phyloP scores from a whole-genome alignment of 2,113 vertebrate genomes.

The Syngnathus scovelli region DNA sequence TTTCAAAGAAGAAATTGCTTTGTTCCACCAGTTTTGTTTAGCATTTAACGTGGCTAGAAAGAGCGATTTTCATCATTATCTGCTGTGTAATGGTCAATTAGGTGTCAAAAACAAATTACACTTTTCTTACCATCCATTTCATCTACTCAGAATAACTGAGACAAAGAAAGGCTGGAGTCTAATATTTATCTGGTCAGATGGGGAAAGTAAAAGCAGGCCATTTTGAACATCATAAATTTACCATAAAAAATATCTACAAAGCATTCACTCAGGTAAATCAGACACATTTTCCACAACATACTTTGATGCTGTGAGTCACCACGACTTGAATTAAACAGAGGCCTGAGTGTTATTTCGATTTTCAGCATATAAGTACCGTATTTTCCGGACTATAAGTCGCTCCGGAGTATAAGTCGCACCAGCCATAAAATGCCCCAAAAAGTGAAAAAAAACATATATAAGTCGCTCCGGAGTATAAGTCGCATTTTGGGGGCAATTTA shows the following conservation, averaged over 20 bases:
- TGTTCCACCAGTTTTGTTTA: neutral
- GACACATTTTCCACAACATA: conserved; percentile 13
- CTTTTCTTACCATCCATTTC: neutral
- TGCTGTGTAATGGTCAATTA: neutral
- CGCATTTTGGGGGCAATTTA: too few relatives aligned
- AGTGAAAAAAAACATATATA: too few relatives aligned
- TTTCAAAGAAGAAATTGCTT: neutral
- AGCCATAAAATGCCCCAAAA: too few relatives aligned
- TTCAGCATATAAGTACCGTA: conserved; percentile 23
- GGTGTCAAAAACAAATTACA: neutral
- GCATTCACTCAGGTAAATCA: neutral
- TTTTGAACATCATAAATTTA: neutral
- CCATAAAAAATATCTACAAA: neutral
- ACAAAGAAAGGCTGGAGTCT: neutral
- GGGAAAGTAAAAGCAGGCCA: neutral
- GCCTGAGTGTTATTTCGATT: conserved; percentile 13
- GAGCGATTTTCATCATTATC: neutral
- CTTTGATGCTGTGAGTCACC: neutral
- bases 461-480: too few relatives aligned
- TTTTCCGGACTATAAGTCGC: too few relatives aligned
- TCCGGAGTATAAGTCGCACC: too few relatives aligned
- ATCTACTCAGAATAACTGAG: neutral
- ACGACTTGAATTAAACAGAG: neutral
- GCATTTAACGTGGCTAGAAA: neutral
- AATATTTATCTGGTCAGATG: neutral